Evolutionary conservation across 2,113 vertebrate genomes (phyloP).

Genomic region (Psilopogon haemacephalus): DNA sequence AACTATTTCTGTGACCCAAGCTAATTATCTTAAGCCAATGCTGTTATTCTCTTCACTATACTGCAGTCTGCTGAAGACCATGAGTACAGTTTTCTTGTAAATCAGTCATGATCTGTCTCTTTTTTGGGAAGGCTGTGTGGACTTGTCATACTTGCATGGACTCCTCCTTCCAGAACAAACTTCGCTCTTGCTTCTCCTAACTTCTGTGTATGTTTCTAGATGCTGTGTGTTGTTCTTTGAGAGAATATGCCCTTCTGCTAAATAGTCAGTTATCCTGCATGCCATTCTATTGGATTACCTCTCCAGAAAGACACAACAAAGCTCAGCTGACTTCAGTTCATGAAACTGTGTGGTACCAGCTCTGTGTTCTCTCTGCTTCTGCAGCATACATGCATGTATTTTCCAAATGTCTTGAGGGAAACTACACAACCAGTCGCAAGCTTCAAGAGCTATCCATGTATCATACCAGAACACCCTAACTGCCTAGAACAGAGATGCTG

Average conservation of each 20-base stretch:
- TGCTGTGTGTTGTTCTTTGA: not conserved
- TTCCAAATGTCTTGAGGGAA: not conserved
- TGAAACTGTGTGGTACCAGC: not conserved
- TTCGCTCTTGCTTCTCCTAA: not conserved
- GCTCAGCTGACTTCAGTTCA: not conserved
- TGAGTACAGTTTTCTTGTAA: not conserved
- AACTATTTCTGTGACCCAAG: not conserved
- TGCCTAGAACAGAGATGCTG: not conserved
- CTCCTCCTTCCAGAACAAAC: not conserved
- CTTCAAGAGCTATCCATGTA: not conserved
- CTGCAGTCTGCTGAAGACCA: not conserved
- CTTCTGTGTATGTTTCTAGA: not conserved
- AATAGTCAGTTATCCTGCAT: not conserved
- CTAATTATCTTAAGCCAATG: not conserved
- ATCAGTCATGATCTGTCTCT: not conserved
- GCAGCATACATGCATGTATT: rapidly evolving
- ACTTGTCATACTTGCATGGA: not conserved
- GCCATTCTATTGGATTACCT: not conserved
- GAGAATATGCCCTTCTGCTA: not conserved
- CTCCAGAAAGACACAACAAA: not conserved
- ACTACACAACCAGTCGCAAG: not conserved
- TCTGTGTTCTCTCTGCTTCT: not conserved
- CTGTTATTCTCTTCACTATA: conserved; percentile 30
- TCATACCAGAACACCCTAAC: not conserved
- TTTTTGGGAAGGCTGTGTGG: not conserved